phyloP scores from a whole-genome alignment of 2,888 invertebrate species.

The Drosophila koepferae region DNA sequence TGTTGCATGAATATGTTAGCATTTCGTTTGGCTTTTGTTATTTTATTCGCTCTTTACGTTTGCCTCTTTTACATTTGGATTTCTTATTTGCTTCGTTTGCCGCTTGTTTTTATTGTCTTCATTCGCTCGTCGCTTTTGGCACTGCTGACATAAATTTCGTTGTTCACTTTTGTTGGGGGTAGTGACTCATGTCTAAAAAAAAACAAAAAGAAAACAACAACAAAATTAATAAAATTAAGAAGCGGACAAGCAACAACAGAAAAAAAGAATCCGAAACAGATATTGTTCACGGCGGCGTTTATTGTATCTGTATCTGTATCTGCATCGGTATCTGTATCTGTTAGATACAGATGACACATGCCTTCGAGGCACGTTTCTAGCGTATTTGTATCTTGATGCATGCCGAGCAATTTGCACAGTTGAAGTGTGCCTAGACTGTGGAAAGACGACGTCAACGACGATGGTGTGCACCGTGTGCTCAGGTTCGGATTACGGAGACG shows the following conservation, averaged over 20 bases:
- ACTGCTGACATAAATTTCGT: slow-evolving; percentile 81
- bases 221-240: slow-evolving; percentile 24
- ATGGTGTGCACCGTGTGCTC: slow-evolving; percentile 47
- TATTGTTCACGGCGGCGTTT: slow-evolving; percentile 21
- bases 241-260: slow-evolving; percentile 24
- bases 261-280: slow-evolving; percentile 14
- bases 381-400: slow-evolving; percentile 58
- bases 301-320: slow-evolving; percentile 51
- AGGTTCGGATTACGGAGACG: slow-evolving; percentile 65
- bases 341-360: slow-evolving; percentile 72
- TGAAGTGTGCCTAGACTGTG: slow-evolving; percentile 79
- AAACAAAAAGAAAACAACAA: slow-evolving; percentile 34
- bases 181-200: slow-evolving; percentile 69
- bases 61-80: slow-evolving; percentile 59
- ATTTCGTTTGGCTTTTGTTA: slow-evolving; percentile 25
- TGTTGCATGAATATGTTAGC: not conserved
- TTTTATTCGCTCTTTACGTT: slow-evolving; percentile 25
- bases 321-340: slow-evolving; percentile 56
- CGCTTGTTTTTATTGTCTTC: slow-evolving; percentile 69
- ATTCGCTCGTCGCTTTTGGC: slow-evolving; percentile 68
- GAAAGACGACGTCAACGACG: slow-evolving; percentile 68
- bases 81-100: slow-evolving; percentile 67
- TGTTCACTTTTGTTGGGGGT: slow-evolving; percentile 49
- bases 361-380: slow-evolving; percentile 66
- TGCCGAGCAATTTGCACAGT: slow-evolving; percentile 70